These are phyloP conservation scores for Cosmia pyralina DNA, from an alignment of 2,888 invertebrate species.

Conservation along the genomic window DNA sequence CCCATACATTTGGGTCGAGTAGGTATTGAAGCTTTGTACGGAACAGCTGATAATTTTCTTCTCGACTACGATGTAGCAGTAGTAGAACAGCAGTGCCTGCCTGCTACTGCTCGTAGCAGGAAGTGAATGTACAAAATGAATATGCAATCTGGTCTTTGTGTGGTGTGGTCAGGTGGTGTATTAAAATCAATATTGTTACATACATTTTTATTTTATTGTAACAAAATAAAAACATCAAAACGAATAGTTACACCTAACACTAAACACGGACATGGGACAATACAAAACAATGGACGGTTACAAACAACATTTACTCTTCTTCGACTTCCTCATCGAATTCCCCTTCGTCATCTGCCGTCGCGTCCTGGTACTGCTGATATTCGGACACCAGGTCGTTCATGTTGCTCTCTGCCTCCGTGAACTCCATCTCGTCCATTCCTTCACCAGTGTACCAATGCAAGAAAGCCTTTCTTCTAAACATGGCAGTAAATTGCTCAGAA, in stretches of 20 bases:
- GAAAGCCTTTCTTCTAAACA: conserved; percentile 98
- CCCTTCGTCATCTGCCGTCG: conserved; percentile 95
- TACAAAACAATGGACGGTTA: conserved; percentile 69
- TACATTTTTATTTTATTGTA: conserved; percentile 52
- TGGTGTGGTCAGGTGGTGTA: neutral
- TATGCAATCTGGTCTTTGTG: neutral
- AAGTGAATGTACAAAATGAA: too few relatives aligned
- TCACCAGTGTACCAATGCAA: conserved; percentile 99
- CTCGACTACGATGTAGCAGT: too few relatives aligned
- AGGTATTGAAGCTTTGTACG: too few relatives aligned
- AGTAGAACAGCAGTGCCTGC: too few relatives aligned
- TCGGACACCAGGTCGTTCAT: conserved; percentile 97
- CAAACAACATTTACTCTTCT: conserved; percentile 57
- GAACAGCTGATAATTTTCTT: too few relatives aligned
- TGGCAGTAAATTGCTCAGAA: conserved; percentile 95
- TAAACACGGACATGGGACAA: conserved; percentile 73
- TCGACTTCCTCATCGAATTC: conserved; percentile 94
- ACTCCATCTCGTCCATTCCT: conserved; percentile 99
- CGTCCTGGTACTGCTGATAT: conserved; percentile 98
- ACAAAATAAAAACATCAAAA: conserved; percentile 69
- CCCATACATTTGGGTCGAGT: too few relatives aligned
- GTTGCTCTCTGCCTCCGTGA: conserved; percentile 98
- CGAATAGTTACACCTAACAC: conserved; percentile 75
- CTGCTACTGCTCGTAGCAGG: too few relatives aligned
- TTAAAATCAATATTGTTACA: conserved; percentile 29